phyloP scores from a whole-genome alignment of 1,140 invertebrate genomes.

The Branchinecta lindahli region DNA sequence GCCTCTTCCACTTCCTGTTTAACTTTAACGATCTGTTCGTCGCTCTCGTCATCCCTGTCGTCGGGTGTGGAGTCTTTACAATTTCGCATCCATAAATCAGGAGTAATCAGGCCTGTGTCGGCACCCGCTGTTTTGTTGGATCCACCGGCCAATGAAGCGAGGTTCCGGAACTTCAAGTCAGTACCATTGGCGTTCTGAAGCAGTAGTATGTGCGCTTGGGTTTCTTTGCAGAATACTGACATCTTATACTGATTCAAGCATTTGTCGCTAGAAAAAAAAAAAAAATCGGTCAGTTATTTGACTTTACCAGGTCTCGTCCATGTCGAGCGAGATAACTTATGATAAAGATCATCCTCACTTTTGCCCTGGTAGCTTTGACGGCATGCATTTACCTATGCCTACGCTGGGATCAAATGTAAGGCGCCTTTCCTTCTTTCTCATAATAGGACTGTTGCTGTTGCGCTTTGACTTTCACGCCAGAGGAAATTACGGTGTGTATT shows the following conservation, averaged over 20 bases:
- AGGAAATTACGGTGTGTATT: too few relatives aligned
- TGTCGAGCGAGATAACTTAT: too few relatives aligned
- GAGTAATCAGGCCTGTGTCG: conserved; percentile 26
- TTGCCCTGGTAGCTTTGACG: too few relatives aligned
- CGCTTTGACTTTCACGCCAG: too few relatives aligned
- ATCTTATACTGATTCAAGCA: conserved; percentile 90
- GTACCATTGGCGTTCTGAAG: conserved; percentile 48
- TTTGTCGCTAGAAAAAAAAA: conserved; percentile 53
- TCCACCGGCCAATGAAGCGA: conserved; percentile 28
- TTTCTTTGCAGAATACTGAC: conserved; percentile 84
- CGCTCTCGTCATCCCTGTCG: not conserved
- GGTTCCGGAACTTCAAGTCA: conserved; percentile 32
- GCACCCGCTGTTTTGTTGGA: conserved; percentile 23
- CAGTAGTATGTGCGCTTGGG: conserved; percentile 68
- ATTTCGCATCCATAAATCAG: conserved; percentile 14
- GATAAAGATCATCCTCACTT: too few relatives aligned
- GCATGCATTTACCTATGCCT: too few relatives aligned
- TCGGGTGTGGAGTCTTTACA: not conserved
- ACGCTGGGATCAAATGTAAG: too few relatives aligned
- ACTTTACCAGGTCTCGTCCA: too few relatives aligned
- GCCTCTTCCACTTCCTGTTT: not conserved
- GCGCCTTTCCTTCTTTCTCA: too few relatives aligned
- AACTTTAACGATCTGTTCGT: not conserved
- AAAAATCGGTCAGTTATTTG: not conserved
- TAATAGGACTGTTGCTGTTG: too few relatives aligned